Evolutionary conservation across 1,140 invertebrate species (phyloP).

Genomic region (Pararge aegeria): DNA sequence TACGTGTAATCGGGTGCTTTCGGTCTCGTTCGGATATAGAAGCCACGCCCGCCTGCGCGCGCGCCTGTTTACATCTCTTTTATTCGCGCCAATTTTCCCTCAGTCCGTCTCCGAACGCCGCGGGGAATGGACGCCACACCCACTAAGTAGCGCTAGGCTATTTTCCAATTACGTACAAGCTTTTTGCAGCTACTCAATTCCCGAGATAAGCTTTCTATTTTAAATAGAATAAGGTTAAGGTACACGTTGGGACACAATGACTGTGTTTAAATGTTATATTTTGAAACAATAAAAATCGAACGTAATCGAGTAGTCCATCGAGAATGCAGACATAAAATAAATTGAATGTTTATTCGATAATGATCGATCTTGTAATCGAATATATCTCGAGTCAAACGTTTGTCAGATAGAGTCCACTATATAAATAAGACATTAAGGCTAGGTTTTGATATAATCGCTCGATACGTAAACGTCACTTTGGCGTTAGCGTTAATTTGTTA

Average conservation of each 20-base stretch:
- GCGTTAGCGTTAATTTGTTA: too few species aligned
- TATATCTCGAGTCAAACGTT: background rate
- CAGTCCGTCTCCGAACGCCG: constrained; percentile 43
- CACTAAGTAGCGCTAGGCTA: constrained; percentile 50
- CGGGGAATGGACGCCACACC: constrained; percentile 50
- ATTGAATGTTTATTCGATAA: constrained; percentile 7
- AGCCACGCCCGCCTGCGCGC: constrained; percentile 54
- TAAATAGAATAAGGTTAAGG: constrained; percentile 17
- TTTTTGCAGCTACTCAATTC: constrained; percentile 62
- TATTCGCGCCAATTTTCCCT: constrained; percentile 25
- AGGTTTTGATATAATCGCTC: too few species aligned
- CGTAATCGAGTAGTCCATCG: constrained; percentile 6
- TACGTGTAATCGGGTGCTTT: constrained; percentile 47
- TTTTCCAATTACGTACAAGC: constrained; percentile 72
- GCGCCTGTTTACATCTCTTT: constrained; percentile 41
- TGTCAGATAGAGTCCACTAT: background rate
- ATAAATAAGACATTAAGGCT: background rate
- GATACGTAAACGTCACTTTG: too few species aligned
- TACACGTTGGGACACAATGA: constrained; percentile 19
- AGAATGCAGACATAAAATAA: constrained; percentile 7
- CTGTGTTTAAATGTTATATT: background rate
- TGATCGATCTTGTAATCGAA: constrained; percentile 6
- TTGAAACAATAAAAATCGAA: background rate
- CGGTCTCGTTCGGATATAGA: constrained; percentile 47
- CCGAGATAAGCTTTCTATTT: constrained; percentile 63